Base-by-base conservation (phyloP, 2,113 vertebrate genomes). In the Epinephelus lanceolatus region DNA sequence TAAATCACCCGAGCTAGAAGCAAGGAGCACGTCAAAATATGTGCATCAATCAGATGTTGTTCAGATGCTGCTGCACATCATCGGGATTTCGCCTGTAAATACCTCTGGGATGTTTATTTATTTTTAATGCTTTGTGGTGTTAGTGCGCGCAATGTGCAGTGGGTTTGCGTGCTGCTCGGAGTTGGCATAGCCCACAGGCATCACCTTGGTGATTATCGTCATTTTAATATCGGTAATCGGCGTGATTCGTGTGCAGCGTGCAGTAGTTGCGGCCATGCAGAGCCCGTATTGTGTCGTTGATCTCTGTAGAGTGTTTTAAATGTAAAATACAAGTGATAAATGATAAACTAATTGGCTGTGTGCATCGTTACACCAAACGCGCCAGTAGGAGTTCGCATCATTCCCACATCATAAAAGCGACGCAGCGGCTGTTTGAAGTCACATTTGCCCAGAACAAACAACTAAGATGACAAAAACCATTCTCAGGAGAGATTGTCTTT, bases 401-500 rank as follows among this genome's bases (percentile, higher is more conserved):
- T 81, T 49, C 61, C 49, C 65, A 53, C 53, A 76, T 59, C 60
- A 37, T 56, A 72, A 45, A 71, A 61, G 67, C 75, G 75, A 84
- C 80, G 76, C 84, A 74, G 80, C 23, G 79, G 87, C 76, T 75
- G 71, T 78, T 80, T 65, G 88, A 49, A 90, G 82, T 86, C 90
- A 89, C 84, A 80, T 76, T 88, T 82, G 86, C 86, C 76, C 90
- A 56, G 81, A 85, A 40, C 75, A 87, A 88, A 86, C 85, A 86
- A 86, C 80, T 92, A 94, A 93, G 86, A 95, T 95, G 94, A 93
- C 90, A 90, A 90, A 81, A 86, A 10, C 76, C 83, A 57, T 87
- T 80, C 86, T 76, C 86, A 76, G n/a, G 55, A 83, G 77, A 74
- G 89, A 89, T 86, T 78, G 13, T 90, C 86, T 76, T 83, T 68